Evolutionary conservation across 2,797 vertebrate species (phyloP).

Genomic region (Jordanella pulchra): DNA sequence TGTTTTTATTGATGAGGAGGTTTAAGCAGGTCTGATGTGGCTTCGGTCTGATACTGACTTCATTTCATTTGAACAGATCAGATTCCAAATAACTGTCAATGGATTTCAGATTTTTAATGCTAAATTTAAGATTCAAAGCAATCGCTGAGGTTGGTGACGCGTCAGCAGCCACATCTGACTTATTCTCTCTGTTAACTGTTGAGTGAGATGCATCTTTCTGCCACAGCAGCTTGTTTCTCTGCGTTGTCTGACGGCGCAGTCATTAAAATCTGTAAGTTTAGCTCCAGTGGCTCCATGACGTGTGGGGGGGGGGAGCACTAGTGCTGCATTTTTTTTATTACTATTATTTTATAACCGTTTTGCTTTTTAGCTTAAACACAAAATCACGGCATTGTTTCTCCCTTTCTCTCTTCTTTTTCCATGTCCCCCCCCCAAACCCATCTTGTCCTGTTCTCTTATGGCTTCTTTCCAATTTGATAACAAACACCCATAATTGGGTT

Average conservation of each 20-base stretch:
- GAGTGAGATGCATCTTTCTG: conserved; percentile 22
- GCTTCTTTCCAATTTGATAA: conserved; percentile 7
- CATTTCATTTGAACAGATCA: not conserved
- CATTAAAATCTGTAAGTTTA: not conserved
- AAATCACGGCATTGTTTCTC: conserved; percentile 55
- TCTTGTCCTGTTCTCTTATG: not conserved
- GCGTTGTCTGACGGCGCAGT: conserved; percentile 5
- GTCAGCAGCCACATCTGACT: conserved; percentile 39
- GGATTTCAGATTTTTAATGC: too few species aligned
- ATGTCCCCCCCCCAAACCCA: not conserved
- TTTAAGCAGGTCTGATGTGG: conserved; percentile 43
- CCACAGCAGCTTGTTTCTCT: conserved; percentile 30
- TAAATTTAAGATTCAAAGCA: not conserved
- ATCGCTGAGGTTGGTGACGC: not conserved
- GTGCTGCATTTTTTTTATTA: not conserved
- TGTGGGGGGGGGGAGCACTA: not conserved
- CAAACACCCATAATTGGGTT: conserved; percentile 5
- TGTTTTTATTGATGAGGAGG: conserved; percentile 3
- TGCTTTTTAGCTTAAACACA: conserved; percentile 23
- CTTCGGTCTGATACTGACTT: conserved; percentile 7
- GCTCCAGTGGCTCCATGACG: not conserved
- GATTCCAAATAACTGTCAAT: not conserved
- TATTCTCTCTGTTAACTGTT: conserved; percentile 13
- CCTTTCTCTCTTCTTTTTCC: conserved; percentile 32
- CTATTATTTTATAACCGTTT: conserved; percentile 30